Percentiles rank a stretch among this genome's conserved stretches.
Evolutionary conservation across 1,140 invertebrate species (phyloP).

Genomic region (Babylonia areolata): DNA sequence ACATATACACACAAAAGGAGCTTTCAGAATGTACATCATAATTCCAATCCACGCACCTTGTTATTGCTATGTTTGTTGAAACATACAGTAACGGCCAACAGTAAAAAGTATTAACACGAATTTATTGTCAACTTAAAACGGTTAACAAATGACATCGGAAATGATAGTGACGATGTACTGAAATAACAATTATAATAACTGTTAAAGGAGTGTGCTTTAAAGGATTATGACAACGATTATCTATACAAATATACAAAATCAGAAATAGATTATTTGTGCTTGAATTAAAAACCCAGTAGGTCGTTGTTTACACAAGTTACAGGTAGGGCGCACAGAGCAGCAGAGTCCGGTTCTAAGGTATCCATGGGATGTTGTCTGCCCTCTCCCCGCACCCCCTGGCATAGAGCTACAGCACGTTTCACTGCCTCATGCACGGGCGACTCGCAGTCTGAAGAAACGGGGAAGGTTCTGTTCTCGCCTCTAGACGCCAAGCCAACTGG

Average conservation of each 20-base stretch:
- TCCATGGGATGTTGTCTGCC: too few species aligned
- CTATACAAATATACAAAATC: not conserved
- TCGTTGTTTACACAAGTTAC: not conserved
- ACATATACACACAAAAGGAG: conserved; percentile 19
- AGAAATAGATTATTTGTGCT: not conserved
- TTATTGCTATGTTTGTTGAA: conserved; percentile 15
- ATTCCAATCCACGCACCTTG: not conserved
- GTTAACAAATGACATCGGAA: too few species aligned
- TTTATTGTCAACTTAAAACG: too few species aligned
- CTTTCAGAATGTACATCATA: conserved; percentile 12
- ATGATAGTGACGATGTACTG: too few species aligned
- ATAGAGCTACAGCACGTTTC: too few species aligned
- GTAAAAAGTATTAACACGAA: not conserved
- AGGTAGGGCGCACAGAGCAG: too few species aligned
- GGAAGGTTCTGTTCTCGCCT: too few species aligned
- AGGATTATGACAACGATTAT: not conserved
- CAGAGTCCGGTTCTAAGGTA: too few species aligned
- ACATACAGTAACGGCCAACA: not conserved
- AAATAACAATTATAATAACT: not conserved
- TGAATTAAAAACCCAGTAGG: not conserved
- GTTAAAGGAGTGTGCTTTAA: not conserved
- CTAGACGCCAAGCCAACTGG: too few species aligned
- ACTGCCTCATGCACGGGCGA: too few species aligned
- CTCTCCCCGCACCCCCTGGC: too few species aligned
- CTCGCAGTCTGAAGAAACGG: too few species aligned